A percentile compares a stretch with the other conserved stretches of the same genome.
phyloP scores from a whole-genome alignment of 2,797 vertebrate species.

The Masticophis lateralis region DNA sequence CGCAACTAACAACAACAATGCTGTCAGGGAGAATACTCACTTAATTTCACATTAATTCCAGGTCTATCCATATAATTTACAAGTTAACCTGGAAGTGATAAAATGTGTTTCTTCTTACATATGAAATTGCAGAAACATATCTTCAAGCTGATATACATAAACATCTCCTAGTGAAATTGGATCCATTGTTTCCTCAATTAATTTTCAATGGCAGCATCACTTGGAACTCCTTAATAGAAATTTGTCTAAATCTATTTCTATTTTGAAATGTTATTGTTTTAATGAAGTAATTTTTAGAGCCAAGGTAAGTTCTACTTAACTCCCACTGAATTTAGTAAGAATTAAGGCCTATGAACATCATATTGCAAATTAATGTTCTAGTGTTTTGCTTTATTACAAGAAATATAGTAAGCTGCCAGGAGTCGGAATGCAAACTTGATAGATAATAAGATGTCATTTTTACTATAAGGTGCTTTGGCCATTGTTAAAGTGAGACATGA shows the following conservation, averaged over 20 bases:
- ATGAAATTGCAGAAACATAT: neutral
- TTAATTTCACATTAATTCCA: neutral
- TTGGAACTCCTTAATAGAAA: neutral
- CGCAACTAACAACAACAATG: neutral
- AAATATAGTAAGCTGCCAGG: neutral
- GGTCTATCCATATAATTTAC: neutral
- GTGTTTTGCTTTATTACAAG: neutral
- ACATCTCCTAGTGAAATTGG: neutral
- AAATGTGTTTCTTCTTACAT: neutral
- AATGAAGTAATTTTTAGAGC: neutral
- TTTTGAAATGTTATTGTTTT: neutral
- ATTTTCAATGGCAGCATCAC: neutral
- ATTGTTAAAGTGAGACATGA: neutral
- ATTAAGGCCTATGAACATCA: neutral
- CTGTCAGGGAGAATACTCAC: neutral
- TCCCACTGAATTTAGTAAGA: neutral
- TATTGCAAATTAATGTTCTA: neutral
- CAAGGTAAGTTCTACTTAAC: neutral
- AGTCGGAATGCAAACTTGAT: neutral
- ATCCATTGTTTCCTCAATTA: neutral
- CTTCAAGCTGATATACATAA: neutral
- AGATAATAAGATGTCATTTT: neutral
- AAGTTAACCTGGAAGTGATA: neutral
- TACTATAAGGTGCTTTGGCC: neutral
- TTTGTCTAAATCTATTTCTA: neutral